Evolutionary conservation across 2,113 vertebrate genomes (phyloP), one percentile per base, ranked within the genome.

Genomic region (Cryptoleucopteryx plumbea): DNA sequence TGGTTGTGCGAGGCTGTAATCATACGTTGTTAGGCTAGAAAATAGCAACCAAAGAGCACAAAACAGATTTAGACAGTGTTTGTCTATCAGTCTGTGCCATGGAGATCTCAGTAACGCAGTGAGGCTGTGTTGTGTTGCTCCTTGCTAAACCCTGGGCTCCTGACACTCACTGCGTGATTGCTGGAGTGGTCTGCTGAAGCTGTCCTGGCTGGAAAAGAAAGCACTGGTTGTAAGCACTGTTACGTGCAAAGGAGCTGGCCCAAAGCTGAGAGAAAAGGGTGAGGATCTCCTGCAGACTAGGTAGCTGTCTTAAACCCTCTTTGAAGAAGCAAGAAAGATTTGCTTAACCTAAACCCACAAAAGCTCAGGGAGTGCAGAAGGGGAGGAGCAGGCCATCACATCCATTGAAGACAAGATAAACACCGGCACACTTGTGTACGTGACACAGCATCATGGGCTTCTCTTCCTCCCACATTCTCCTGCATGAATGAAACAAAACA

Each of bases 351-450:
- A 50, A 91, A 65, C 3, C 11, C 34, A 42, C 40, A 40, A 79
- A 62, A 45, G 7, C 15, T 74, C 52, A 79, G 75, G 36, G 22
- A 36, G 23, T 18, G 8, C 10, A 18, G 47, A 82, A 71, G 32
- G 88, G 50, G 50, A 91, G 68, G 12, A 73, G 5, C 22, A 42
- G 10, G 25, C 10, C 42, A 27, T 65, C 4, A 2, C n/a, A 45
- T 7, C 25, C 8, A 1, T 8, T 2, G 0, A 40, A 71, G 73
- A 59, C 22, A 55, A 61, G 50, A 16, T 21, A 58, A 62, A 34
- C 19, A 16, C 0, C 2, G 15, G 8, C 21, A 11, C 16, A 16
- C 8, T 10, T 34, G 5, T 17, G 12, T 31, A 16, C 0, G 0
- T 38, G 45, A 78, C 20, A 22, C 36, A 32, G 6, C 4, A 75